A percentile compares a stretch with the other conserved stretches of the same genome.
phyloP scores from a whole-genome alignment of 2,113 vertebrate genomes.

The Ploceus nigricollis region DNA sequence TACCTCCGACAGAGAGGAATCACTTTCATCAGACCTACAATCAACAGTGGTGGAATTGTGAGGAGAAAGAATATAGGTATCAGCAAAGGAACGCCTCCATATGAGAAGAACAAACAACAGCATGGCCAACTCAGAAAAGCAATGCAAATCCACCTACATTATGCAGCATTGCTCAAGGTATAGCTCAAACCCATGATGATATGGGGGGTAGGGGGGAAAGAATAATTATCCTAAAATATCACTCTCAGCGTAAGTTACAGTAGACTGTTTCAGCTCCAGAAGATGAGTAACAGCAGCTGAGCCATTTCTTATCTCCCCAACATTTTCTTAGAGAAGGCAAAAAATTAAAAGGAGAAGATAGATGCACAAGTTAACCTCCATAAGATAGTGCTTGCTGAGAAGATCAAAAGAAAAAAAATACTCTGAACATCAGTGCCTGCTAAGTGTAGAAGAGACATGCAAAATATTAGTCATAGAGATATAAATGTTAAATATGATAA shows the following conservation, averaged over 20 bases:
- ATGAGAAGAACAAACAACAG: slow-evolving; percentile 54
- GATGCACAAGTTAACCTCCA: not conserved
- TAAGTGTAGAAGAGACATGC: not conserved
- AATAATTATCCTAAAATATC: not conserved
- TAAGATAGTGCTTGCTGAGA: not conserved
- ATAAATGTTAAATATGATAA: not conserved
- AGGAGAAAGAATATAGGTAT: slow-evolving; percentile 76
- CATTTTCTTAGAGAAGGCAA: not conserved
- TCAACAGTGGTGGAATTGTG: slow-evolving; percentile 75
- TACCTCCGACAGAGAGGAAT: slow-evolving; percentile 82
- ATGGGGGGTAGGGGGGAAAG: not conserved
- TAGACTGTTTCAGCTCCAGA: not conserved
- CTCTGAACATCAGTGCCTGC: not conserved
- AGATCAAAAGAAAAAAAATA: not conserved
- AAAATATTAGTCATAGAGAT: not conserved
- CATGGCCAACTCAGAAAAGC: slow-evolving; percentile 35
- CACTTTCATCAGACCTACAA: slow-evolving; percentile 87
- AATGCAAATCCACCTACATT: slow-evolving; percentile 16
- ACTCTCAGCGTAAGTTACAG: not conserved
- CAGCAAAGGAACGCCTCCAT: slow-evolving; percentile 66
- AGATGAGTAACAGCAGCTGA: not conserved
- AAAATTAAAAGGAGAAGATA: not conserved
- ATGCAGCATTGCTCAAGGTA: not conserved
- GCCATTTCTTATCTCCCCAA: not conserved
- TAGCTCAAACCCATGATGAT: not conserved